Base-by-base conservation (phyloP, 30 jellyfish, hydroid and myxozoan genomes). In the Nemopilema nomurai region DNA sequence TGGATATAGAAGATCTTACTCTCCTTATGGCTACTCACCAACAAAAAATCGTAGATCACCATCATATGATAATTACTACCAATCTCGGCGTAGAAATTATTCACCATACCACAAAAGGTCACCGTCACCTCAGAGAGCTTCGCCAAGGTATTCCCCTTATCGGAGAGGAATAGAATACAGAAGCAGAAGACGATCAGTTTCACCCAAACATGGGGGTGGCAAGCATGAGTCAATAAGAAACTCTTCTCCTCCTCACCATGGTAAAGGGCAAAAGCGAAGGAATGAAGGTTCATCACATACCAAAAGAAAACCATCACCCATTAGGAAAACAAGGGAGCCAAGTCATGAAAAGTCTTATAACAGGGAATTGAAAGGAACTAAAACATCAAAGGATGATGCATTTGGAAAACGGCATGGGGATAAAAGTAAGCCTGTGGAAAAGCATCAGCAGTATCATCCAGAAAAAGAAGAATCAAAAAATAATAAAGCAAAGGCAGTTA, bases 101-200 rank as follows among this genome's bases (percentile, higher is more conserved):
- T 92, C 98, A 19, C 94, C 96, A 23, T 25, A 75, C 51, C 80
- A 77, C 27, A 77, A 89, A 31, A 81, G 92, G 30, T 72, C 90
- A 49, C 92, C 97, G 3, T 79, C 97, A 30, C 87, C 90, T 21
- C 88, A 84, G 50, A 67, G 95, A 53, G 88, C 87, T 16, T 92
- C 98, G 4, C 98, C 98, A 63, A 82, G 96, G 79, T 92, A 92
- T 65, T 92, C 98, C 7, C 97, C 97, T 1, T 91, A 91, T 71
- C 77, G 96, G 20, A 89, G 95, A 7, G 89, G 85, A 20, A 28
- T 68, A 4, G 86, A 73, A 16, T 70, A 83, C 49, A 65, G 86
- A 24, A n/a, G 76, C 29, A 33, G 86, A 30, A 52, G 91, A 62
- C 62, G 86, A 29, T 79, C 96, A 67, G 57, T 69, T 18, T 85